A percentile compares a stretch with the other conserved stretches of the same genome.
phyloP scores from a whole-genome alignment of 2,888 invertebrate species.

The Agonopterix heracliana region DNA sequence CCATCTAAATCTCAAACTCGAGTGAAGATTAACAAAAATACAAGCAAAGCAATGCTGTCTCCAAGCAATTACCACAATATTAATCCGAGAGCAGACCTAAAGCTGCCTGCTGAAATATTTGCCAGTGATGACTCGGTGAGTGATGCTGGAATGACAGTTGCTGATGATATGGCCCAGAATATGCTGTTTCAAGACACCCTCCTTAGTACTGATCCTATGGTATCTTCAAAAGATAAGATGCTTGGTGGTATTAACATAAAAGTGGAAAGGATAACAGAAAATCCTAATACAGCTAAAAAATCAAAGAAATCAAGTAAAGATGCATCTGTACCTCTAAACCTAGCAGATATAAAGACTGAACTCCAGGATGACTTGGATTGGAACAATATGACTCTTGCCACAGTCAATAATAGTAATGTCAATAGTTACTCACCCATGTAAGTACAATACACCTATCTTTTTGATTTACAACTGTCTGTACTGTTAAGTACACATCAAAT shows the following conservation, averaged over 20 bases:
- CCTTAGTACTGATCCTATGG: slow-evolving; percentile 24
- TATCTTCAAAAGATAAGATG: slow-evolving; percentile 53
- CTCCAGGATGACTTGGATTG: slow-evolving; percentile 67
- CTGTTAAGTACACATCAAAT: neutral
- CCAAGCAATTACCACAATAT: slow-evolving; percentile 47
- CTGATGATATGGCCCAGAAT: slow-evolving; percentile 49
- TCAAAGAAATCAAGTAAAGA: slow-evolving; percentile 44
- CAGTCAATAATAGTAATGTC: slow-evolving; percentile 54
- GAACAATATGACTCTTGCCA: slow-evolving; percentile 68
- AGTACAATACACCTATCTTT: slow-evolving; percentile 35
- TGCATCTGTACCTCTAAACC: slow-evolving; percentile 30
- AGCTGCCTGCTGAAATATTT: slow-evolving; percentile 68
- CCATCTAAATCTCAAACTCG: slow-evolving; percentile 37
- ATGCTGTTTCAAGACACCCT: slow-evolving; percentile 13
- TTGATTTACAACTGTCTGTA: no score
- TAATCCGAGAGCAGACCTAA: slow-evolving; percentile 59
- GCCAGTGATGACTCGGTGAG: slow-evolving; percentile 68
- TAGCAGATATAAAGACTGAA: slow-evolving; percentile 68
- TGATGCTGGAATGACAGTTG: slow-evolving; percentile 44
- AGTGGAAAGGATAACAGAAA: slow-evolving; percentile 42
- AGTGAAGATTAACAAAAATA: slow-evolving; percentile 20
- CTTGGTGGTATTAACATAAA: slow-evolving; percentile 65
- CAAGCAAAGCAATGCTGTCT: slow-evolving; percentile 33
- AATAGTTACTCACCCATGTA: slow-evolving; percentile 64
- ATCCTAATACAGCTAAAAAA: slow-evolving; percentile 34